Evolutionary conservation across 2,797 vertebrate species (phyloP), one percentile per base, ranked within the genome.

Genomic region (Lemur catta): DNA sequence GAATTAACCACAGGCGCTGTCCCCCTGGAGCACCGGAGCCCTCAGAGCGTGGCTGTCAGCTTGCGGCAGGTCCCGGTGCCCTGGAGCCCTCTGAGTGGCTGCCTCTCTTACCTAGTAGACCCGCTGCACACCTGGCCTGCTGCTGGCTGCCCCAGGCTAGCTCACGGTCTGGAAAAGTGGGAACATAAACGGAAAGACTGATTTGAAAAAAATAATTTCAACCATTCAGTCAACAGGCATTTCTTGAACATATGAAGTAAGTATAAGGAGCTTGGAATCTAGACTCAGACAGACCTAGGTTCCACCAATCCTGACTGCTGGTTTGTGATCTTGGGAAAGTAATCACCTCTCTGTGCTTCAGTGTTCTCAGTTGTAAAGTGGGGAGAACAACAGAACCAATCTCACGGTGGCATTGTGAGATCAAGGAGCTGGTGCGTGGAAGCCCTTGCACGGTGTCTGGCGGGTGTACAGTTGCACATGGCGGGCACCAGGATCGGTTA

Each of bases 1-100:
- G 96, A 97, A 97, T 89, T 75, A 91, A 94, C 75, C 28, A 33
- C 50, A 89, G 71, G 80, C n/a, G 0, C 48, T 81, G 1, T 63
- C 46, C 14, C 55, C 30, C 20, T 4, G 12, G 38, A 69, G 50
- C 15, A 4, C 9, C 0, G 0, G 33, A 26, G 28, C 65, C 43
- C 71, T 30, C 48, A n/a, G 26, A 76, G 30, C 28, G 41, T 35
- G 55, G 18, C 33, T 28, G 41, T 35, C 0, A 0, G 67, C 38
- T n/a, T 14, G 7, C 17, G 41, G 18, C 7, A 2, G 3, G 20
- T 35, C 17, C 22, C 69, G 61, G 33, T 26, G n/a, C 43, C 46
- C 15, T 9, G 75, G n/a, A 74, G 24, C 76, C 61, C 26, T 18
- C 30, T 0, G 1, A 59, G 41, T 12, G 11, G 6, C 38, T 74